A percentile compares a stretch with the other conserved stretches of the same genome.
Evolutionary conservation across 2,113 vertebrate species (phyloP).

Genomic region (Hydrochoerus hydrochaeris): DNA sequence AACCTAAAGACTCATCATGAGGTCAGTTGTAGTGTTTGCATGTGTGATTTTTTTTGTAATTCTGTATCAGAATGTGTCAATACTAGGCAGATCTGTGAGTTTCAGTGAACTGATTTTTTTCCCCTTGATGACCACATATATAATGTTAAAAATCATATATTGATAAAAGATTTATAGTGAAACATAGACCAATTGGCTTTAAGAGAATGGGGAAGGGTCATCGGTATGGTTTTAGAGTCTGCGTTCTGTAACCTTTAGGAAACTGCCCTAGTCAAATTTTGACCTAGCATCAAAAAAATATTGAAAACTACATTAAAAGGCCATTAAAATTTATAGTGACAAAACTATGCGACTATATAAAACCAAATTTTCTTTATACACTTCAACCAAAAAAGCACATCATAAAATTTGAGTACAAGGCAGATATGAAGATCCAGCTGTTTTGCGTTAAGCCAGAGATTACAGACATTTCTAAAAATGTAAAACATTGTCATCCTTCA

Average conservation of each 20-base stretch:
- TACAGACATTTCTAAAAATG: conserved; percentile 46
- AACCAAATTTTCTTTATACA: neutral
- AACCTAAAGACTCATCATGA: neutral
- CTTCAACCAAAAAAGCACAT: neutral
- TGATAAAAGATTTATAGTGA: neutral
- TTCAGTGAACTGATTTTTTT: neutral
- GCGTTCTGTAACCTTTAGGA: neutral
- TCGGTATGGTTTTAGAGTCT: neutral
- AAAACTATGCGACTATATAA: neutral
- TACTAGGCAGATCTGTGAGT: neutral
- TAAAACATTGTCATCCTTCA: neutral
- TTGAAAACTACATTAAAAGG: neutral
- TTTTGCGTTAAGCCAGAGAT: neutral
- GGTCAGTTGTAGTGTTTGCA: neutral
- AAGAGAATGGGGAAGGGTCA: neutral
- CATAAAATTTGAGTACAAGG: neutral
- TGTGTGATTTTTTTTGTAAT: neutral
- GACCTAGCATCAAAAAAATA: neutral
- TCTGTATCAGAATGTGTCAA: neutral
- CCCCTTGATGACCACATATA: neutral
- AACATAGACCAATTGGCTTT: neutral
- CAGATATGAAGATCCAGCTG: neutral
- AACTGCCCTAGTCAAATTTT: neutral
- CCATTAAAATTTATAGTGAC: neutral
- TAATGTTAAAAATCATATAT: neutral